Base-by-base conservation (phyloP, 2,113 vertebrate genomes). In the Danionella cerebrum region DNA sequence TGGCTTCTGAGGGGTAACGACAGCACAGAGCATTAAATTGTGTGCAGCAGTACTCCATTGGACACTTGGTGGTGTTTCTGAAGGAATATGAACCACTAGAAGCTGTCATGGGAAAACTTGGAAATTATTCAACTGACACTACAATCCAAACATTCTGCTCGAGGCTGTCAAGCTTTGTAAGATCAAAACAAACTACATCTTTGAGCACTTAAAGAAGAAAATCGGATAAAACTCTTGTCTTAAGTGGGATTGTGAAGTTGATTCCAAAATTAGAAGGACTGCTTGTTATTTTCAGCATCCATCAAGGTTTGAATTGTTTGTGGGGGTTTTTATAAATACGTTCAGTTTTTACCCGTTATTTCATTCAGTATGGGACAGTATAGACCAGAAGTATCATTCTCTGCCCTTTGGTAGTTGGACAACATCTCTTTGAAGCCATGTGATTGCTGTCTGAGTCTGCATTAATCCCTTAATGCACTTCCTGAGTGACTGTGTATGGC, bases 241-340 rank as follows among this genome's bases (percentile, higher is more conserved):
- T 74, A 76, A 81, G 50, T 79, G 77, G 83, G 81, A 83, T 82
- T 70, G 54, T 72, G 71, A 88, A 87, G 65, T 87, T 67, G 84
- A 50, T 60, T 72, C 33, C 47, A 72, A 80, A 83, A 82, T 68
- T 72, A 78, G 77, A 70, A 65, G 75, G 42, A 51, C 60, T 25
- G 64, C 65, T 71, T 76, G 82, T 82, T 69, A 75, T 70, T 85
- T 77, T 72, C 57, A 44, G 51, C 67, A 39, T 74, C 67, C 59
- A 65, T 83, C 75, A 80, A 25, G 55, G 44, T 73, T 76, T 67
- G 78, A 82, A 82, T 80, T 79, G 77, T 58, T 48, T 45, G 33
- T 57, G 50, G 33, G 41, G 5, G 10, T 52, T 16, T 18, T 21
- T 29, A 14, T 11, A 24, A 35, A 50, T 73, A 48, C 54, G 25